Evolutionary conservation across 2,797 vertebrate species (phyloP), one percentile per base, ranked within the genome.

Genomic region (Graptemys geographica): DNA sequence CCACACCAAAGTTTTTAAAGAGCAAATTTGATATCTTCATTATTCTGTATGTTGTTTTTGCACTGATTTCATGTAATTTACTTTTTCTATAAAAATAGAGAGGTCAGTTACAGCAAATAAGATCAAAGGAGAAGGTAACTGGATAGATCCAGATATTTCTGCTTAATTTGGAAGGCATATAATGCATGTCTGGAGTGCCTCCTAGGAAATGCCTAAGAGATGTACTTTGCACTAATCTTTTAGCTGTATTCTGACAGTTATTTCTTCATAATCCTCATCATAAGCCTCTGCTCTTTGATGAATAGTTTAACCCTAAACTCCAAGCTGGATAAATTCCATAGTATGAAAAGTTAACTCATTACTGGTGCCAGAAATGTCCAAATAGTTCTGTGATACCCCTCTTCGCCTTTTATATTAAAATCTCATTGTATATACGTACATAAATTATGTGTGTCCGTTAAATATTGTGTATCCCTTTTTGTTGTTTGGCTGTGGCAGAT

Each of bases 181-280:
- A 97, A 97, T 94, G 95, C 95, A 94, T 92, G 95, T 96, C 92
- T 97, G 93, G 94, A 97, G 94, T 97, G 96, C 96, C 95, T 98
- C 94, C 96, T 96, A 97, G 95, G 96, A 98, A 97, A 97, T 97
- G 95, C 96, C 96, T 97, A 85, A 95, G 95, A 98, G 96, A 96
- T 95, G 93, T 95, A 97, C 95, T 98, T 97, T 96, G 93, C 95
- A 95, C 95, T 98, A 97, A 98, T 98, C 97, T 98, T 97, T 97
- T 87, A 94, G 95, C 96, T 96, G 83, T 97, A 98, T 98, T 97
- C 97, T 94, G 94, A 97, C 95, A 96, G 97, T 97, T 98, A 97
- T 97, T 98, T 98, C 96, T 97, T 97, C 96, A 97, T 98, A 98
- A 98, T 97, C 97, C 95, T 98, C 92, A 96, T 97, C 95, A 93